Conservation (phyloP, 2,113 vertebrate genomes). For the Sardina pilchardus region DNA sequence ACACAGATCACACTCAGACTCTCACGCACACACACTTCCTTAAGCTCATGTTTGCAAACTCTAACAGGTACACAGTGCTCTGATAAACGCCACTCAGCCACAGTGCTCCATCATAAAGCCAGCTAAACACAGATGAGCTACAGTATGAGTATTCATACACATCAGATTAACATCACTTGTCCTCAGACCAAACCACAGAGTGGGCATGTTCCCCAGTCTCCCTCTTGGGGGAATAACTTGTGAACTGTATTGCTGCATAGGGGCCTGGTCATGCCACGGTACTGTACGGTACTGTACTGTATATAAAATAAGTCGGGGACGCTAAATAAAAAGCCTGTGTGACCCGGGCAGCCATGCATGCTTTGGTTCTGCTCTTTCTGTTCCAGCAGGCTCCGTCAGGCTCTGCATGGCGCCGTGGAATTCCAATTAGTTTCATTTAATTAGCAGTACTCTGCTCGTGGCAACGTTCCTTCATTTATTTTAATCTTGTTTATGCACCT, state of each 20-base stretch:
- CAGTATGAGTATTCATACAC: too few relatives aligned
- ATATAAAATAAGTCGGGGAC: slow-evolving; percentile 23
- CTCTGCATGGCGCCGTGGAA: slow-evolving; percentile 50
- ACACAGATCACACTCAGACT: background rate
- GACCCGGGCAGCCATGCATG: slow-evolving; percentile 41
- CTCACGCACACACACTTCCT: background rate
- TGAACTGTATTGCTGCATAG: background rate
- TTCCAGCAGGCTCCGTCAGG: slow-evolving; percentile 50
- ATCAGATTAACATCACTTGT: background rate
- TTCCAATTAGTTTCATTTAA: slow-evolving; percentile 74
- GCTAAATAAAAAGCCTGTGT: slow-evolving; percentile 28
- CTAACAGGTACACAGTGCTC: background rate
- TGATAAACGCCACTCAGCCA: background rate
- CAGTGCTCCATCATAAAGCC: background rate
- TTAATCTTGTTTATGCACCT: slow-evolving; percentile 73
- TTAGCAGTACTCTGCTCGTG: slow-evolving; percentile 62
- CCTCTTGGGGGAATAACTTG: background rate
- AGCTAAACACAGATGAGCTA: background rate
- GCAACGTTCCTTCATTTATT: slow-evolving; percentile 69
- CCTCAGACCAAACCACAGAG: background rate
- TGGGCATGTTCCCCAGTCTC: background rate
- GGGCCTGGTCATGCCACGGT: background rate
- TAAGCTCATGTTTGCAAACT: background rate
- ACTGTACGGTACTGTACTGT: background rate
- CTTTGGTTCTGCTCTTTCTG: slow-evolving; percentile 9